Conservation (phyloP, 2,888 invertebrate species). For the Autographa pulchrina region DNA sequence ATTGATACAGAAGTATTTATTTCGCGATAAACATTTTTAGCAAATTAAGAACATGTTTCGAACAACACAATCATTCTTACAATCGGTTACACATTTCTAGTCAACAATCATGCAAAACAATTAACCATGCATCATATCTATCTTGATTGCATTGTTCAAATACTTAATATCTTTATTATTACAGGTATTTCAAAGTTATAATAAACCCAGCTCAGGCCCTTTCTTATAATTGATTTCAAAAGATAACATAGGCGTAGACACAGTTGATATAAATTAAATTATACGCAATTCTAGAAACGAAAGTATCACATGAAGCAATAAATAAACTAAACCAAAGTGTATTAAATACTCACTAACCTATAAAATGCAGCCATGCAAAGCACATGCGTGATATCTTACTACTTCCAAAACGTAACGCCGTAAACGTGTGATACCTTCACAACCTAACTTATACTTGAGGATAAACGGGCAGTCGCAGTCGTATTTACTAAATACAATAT, state of each 20-base stretch:
- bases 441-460: not conserved
- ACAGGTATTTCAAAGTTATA: too few species aligned
- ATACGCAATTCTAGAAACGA: not conserved
- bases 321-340: constrained; percentile 6
- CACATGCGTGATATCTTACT: not conserved
- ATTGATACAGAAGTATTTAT: not conserved
- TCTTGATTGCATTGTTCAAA: too few species aligned
- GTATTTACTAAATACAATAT: not conserved
- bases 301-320: constrained; percentile 11
- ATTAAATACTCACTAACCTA: constrained; percentile 7
- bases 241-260: not conserved
- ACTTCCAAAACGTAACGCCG: not conserved
- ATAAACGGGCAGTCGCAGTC: not conserved
- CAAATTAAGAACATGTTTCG: too few species aligned
- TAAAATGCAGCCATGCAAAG: not conserved
- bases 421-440: not conserved
- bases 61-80: too few species aligned
- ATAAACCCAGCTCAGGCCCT: too few species aligned
- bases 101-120: too few species aligned
- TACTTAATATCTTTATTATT: too few species aligned
- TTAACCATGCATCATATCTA: too few species aligned
- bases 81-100: too few species aligned
- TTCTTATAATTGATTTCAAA: not conserved
- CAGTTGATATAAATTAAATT: not conserved
- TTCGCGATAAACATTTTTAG: too few species aligned